Evolutionary conservation across 2,888 invertebrate genomes (phyloP), one percentile per base, ranked within the genome.

Genomic region (Sarcophaga carnaria): DNA sequence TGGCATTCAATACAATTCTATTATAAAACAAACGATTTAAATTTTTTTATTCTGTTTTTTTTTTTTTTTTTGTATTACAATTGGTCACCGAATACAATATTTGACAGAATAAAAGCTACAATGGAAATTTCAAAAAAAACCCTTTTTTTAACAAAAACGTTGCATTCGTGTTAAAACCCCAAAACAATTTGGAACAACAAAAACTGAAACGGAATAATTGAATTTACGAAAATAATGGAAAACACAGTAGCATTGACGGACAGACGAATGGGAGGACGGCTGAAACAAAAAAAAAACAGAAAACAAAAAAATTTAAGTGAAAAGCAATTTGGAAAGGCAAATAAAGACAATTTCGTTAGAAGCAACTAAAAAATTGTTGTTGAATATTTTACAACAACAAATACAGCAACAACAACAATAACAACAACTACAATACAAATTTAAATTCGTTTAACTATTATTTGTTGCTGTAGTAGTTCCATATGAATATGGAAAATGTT

Each of bases 241-340:
- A 54, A 54, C 3, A 54, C 12, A 12, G 17, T 3, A 1, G 17
- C 4, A 17, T 17, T 17, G 4, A 14, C 14, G 17, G 5, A 17
- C 54, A 54, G 54, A 17, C 54, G 17, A 5, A 5, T 2, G 5
- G 54, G 54, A 1, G 17, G 17, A 17, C 54, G 17, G 4, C 14
- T 12, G 10, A 14, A 37, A 10, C 37, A 8, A 2, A 37, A 37
- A 37, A 37, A 37, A 37, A 27, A 8, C 37, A 6, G 37, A 37
- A 37, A 37, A 37, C 37, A 8, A 37, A 37, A 37, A 37, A 10
- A 2, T 37, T 37, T 54, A 54, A 54, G 14, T 4, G 54, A 54
- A 64, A 64, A 64, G 25, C 64, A 64, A 64, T 64, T 64, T 64
- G 20, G 54, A 25, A 64, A 64, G 12, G 64, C 64, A 25, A 64